Conservation (phyloP, 2,797 vertebrate species). For the Leptoclinus maculatus region DNA sequence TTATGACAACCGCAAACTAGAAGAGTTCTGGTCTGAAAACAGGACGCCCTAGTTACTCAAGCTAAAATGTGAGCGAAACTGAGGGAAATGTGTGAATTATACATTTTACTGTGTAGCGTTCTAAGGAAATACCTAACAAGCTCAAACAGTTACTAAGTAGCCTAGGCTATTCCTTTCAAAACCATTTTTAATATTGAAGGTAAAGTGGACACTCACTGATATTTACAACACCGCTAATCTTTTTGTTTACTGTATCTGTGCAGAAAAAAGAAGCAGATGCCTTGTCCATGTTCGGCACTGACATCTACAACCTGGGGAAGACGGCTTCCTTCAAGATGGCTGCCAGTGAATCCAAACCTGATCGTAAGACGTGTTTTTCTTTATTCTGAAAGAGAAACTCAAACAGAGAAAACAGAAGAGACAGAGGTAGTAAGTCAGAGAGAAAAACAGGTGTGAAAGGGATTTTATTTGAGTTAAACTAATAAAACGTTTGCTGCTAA, state of each 20-base stretch:
- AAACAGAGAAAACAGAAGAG: neutral
- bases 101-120: neutral
- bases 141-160: neutral
- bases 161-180: neutral
- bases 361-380: conserved; percentile 79
- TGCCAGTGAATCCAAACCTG: conserved; percentile 86
- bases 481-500: neutral
- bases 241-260: neutral
- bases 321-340: conserved; percentile 87
- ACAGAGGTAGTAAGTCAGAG: neutral
- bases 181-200: neutral
- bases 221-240: neutral
- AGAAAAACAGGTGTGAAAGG: neutral
- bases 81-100: neutral
- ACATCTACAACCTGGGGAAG: conserved; percentile 88
- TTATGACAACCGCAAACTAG: conserved; percentile 12
- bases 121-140: neutral
- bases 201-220: neutral
- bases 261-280: conserved; percentile 89
- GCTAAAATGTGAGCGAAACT: neutral
- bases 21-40: conserved; percentile 5
- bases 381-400: neutral
- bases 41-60: neutral
- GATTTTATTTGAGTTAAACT: neutral
- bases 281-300: conserved; percentile 84